Base-by-base conservation (phyloP, 2,797 vertebrate species). In the Anguilla obscura region DNA sequence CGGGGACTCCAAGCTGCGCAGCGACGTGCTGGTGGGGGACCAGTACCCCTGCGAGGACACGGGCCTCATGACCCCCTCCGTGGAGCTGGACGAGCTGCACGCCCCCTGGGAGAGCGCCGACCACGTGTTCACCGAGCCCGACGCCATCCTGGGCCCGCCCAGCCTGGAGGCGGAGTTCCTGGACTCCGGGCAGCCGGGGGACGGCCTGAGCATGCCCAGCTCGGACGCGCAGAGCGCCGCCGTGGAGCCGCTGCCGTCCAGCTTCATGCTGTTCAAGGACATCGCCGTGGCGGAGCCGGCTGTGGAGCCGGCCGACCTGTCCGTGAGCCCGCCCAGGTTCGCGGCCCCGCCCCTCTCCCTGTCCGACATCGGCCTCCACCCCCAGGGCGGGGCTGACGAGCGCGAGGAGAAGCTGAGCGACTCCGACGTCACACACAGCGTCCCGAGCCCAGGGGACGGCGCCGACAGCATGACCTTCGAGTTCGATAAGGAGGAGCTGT, bases 221-320 rank as follows among this genome's bases (percentile, higher is more conserved):
- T 94, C 96, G 0, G 94, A 95, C 9, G 95, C 96, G 0, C 95
- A 94, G 5, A 95, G 94, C 87, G 94, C 95, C 12, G 66, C 95
- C 0, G 96, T 95, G 36, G 96, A 96, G 90, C 95, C 95, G 0
- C 92, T 96, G 85, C 94, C 95, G 7, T 94, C 96, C 0, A 96
- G 95, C 48, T 97, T 95, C 91, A 95, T 96, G 93, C 93, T 97
- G 36, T 97, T 97, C 71, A 97, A 97, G 94, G 96, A 96, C 86
- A 95, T 96, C 0, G 92, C 93, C 0, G 94, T 94, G 87, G 94
- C 95, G 48, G 96, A 96, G 18, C 89, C 94, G n/a, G 93, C 93
- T 16, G 93, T 92, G 0, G 95, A 96, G 88, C 95, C 95, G 36
- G 92, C 94, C 0, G 95, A 96, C 91, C 92, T 97, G 6, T 95